Evolutionary conservation across 2,113 vertebrate genomes (phyloP).

Genomic region (Arizona elegans): DNA sequence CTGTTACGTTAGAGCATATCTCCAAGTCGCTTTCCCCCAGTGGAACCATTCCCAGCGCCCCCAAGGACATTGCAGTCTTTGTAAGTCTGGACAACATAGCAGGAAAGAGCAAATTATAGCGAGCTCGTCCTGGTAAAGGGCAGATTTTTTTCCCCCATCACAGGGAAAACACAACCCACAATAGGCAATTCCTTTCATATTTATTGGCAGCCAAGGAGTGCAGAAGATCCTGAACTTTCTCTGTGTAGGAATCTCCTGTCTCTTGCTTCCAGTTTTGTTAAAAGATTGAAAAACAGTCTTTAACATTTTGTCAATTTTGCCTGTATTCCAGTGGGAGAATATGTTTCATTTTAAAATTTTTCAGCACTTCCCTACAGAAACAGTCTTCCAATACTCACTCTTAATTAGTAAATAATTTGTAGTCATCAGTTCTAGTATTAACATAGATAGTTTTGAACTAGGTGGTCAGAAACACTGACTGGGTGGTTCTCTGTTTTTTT

Average conservation of each 20-base stretch:
- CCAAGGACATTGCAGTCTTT: conserved; percentile 86
- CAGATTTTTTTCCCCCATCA: background rate
- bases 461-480: background rate
- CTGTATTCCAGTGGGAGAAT: background rate
- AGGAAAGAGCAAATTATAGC: background rate
- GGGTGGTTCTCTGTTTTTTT: background rate
- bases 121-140: background rate
- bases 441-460: background rate
- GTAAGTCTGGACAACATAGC: conserved; percentile 74
- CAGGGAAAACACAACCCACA: background rate
- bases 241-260: background rate
- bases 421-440: background rate
- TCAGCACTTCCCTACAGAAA: background rate
- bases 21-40: conserved; percentile 82
- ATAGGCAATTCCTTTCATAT: background rate
- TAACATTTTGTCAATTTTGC: background rate
- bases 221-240: background rate
- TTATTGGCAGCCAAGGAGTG: no score
- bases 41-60: conserved; percentile 85
- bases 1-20: conserved; percentile 89
- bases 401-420: background rate
- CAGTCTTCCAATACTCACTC: background rate
- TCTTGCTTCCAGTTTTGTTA: background rate
- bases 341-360: background rate
- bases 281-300: background rate